A percentile compares a stretch with the other conserved stretches of the same genome.
phyloP scores from a whole-genome alignment of 1,140 invertebrate species.

The Adoxophyes honmai region DNA sequence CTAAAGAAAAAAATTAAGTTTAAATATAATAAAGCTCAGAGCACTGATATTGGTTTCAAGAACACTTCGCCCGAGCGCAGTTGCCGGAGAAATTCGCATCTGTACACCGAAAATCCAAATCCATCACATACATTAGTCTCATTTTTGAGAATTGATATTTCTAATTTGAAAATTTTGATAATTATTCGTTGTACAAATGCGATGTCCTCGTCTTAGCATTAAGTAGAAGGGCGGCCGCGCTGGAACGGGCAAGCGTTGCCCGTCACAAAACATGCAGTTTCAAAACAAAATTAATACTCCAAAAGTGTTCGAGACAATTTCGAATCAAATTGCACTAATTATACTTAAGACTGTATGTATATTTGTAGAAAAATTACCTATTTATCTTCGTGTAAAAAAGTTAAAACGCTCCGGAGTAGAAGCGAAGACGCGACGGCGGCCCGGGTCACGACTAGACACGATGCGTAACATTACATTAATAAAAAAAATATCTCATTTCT shows the following conservation, averaged over 20 bases:
- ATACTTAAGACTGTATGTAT: constrained; percentile 10
- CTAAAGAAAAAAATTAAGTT: not conserved
- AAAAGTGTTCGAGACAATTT: constrained; percentile 10
- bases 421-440: too few species aligned
- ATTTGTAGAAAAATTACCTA: constrained; percentile 15
- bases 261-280: constrained; percentile 3
- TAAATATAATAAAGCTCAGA: constrained; percentile 3
- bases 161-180: too few species aligned
- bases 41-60: constrained; percentile 8
- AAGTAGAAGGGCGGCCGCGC: not conserved
- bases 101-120: too few species aligned
- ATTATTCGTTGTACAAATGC: too few species aligned
- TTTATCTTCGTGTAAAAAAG: constrained; percentile 5
- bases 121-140: too few species aligned
- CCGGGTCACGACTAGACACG: too few species aligned
- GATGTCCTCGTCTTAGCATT: too few species aligned
- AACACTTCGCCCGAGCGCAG: not conserved
- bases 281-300: constrained; percentile 8
- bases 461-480: too few species aligned
- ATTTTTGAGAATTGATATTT: too few species aligned
- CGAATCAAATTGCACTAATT: constrained; percentile 12
- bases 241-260: not conserved
- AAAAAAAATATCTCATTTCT: too few species aligned
- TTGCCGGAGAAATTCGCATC: not conserved
- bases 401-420: not conserved